Base-by-base conservation (phyloP, 2,113 vertebrate genomes). In the Barbus barbus region DNA sequence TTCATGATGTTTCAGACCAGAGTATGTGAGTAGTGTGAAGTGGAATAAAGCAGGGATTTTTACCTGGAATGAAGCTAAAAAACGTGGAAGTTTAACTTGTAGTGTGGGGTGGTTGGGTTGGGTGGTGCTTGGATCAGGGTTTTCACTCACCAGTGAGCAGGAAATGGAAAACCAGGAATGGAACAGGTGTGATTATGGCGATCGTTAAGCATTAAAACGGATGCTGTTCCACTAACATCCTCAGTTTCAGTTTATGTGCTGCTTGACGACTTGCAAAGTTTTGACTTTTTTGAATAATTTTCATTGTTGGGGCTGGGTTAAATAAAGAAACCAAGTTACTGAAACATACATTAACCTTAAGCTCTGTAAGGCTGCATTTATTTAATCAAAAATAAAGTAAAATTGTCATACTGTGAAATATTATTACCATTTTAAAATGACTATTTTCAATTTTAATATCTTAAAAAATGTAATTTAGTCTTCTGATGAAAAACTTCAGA, bases 121-220 rank as follows among this genome's bases (percentile, higher is more conserved):
- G n/a, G n/a, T 38, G 36, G n/a, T 71, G 38, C 69, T 72, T 9
- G 69, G 69, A 24, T 24, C 22, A 13, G 36, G 22, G 22, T 44
- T 72, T 72, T 28, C n/a, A 72, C 38, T 44, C 36, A 44, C 36
- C 69, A 41, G 5, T 41, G 22, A 5, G 33, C 1, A 2, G 36
- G 9, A 71, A 71, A 71, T 71, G 36, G 67, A 72, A 72, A 72
- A n/a, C 36, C 36, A 41, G 36, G 11, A 72, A 72, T 72, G 36
- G 11, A 72, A 13, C 20, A n/a, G n/a, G n/a, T n/a, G n/a, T n/a
- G n/a, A n/a, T n/a, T n/a, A n/a, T n/a, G n/a, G n/a, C n/a, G n/a
- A n/a, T n/a, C n/a, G n/a, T n/a, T n/a, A n/a, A n/a, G n/a, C n/a
- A n/a, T n/a, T n/a, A n/a, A n/a, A n/a, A n/a, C n/a, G n/a, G n/a